These are phyloP conservation scores for Sesia apiformis DNA, from an alignment of 2,888 invertebrate species.

Conservation along the genomic window DNA sequence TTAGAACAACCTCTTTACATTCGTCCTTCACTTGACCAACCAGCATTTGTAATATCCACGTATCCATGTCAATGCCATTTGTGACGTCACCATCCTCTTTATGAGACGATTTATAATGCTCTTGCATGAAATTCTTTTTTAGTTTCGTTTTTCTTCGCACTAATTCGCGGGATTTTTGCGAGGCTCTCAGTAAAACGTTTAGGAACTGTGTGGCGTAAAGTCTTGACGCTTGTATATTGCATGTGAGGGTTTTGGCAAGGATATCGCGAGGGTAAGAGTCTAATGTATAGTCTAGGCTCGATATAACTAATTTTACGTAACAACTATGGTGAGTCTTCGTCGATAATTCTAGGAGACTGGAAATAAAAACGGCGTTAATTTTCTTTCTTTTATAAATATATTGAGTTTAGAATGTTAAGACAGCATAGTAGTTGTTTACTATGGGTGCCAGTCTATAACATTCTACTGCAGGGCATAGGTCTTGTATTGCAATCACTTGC, in stretches of 20 bases:
- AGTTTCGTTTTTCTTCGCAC: constrained; percentile 56
- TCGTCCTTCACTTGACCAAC: constrained; percentile 90
- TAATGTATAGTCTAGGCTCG: constrained; percentile 90
- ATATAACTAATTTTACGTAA: constrained; percentile 94
- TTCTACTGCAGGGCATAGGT: no score
- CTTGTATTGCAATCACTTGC: no score
- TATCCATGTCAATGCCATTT: constrained; percentile 77
- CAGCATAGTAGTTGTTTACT: not conserved
- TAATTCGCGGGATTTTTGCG: constrained; percentile 59
- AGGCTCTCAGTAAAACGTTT: constrained; percentile 87
- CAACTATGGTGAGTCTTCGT: constrained; percentile 90
- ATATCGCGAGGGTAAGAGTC: constrained; percentile 82
- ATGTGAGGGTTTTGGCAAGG: constrained; percentile 73
- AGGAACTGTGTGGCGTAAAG: constrained; percentile 95
- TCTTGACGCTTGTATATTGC: constrained; percentile 71
- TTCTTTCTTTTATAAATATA: not conserved
- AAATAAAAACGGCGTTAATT: constrained; percentile 2
- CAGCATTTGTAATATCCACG: constrained; percentile 91
- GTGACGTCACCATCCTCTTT: constrained; percentile 32
- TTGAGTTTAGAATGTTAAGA: not conserved
- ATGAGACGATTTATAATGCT: constrained; percentile 33
- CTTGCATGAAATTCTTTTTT: constrained; percentile 45
- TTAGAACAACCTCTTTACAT: constrained; percentile 84
- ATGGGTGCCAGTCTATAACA: no score
- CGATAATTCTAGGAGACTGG: constrained; percentile 85